Percentiles rank a stretch among this genome's conserved stretches.
These are phyloP conservation scores for Acromyrmex charruanus DNA, from an alignment of 1,140 invertebrate genomes.

Conservation along the genomic window DNA sequence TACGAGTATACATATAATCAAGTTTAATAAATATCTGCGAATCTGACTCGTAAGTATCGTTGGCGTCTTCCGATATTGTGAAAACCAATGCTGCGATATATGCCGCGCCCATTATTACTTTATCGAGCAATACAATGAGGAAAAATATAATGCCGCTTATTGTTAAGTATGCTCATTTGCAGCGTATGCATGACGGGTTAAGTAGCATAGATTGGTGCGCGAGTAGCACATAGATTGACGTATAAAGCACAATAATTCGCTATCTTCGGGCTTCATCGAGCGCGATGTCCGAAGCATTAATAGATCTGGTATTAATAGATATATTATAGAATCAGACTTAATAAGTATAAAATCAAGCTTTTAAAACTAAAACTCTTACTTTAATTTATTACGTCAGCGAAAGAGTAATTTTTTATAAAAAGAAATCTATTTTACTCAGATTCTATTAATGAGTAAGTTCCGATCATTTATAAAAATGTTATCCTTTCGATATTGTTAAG, in stretches of 20 bases:
- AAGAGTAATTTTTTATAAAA: not conserved
- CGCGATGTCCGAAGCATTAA: not conserved
- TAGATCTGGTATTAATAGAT: not conserved
- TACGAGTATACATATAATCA: not conserved
- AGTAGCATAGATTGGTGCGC: not conserved
- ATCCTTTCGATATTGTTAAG: not conserved
- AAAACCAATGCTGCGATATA: not conserved
- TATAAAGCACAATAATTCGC: constrained; percentile 20
- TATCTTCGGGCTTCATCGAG: constrained; percentile 3
- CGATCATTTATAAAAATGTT: not conserved
- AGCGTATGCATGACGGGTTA: not conserved
- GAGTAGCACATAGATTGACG: not conserved
- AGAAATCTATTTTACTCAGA: not conserved
- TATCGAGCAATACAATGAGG: not conserved
- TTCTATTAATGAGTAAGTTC: not conserved
- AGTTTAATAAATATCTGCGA: not conserved
- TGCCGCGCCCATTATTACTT: constrained; percentile 35
- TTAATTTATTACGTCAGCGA: not conserved
- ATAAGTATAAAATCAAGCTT: not conserved
- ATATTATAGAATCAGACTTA: not conserved
- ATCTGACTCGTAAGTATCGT: not conserved
- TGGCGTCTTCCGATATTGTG: not conserved
- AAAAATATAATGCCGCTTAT: constrained; percentile 49
- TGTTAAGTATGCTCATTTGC: constrained; percentile 24
- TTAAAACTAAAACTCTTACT: not conserved